phyloP scores from a whole-genome alignment of 2,113 vertebrate genomes.

The Microcebus murinus region DNA sequence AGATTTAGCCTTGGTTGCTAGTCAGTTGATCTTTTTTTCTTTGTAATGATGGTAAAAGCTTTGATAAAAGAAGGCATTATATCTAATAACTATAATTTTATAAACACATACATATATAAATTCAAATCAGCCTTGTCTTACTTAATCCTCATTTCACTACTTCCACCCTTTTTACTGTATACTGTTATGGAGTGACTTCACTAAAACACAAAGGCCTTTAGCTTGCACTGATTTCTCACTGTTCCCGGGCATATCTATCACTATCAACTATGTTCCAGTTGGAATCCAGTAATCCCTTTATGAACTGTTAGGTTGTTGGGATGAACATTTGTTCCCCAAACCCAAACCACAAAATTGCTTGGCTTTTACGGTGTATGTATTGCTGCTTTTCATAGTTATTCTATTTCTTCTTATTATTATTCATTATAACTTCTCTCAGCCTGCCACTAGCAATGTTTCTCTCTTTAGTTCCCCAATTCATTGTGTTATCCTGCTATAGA shows the following conservation, averaged over 20 bases:
- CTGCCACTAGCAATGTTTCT: neutral
- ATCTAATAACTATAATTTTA: neutral
- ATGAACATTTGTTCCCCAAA: neutral
- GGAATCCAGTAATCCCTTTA: neutral
- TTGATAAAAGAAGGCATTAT: neutral
- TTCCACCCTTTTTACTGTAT: neutral
- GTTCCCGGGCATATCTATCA: neutral
- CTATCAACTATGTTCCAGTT: neutral
- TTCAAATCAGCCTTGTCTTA: neutral
- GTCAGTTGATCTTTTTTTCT: neutral
- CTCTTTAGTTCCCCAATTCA: neutral
- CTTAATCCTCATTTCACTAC: neutral
- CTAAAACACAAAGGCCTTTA: neutral
- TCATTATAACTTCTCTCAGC: neutral
- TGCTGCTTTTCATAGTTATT: neutral
- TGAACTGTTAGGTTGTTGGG: neutral
- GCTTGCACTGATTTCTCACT: neutral
- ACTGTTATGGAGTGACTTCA: neutral
- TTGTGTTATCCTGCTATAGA: neutral
- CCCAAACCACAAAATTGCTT: neutral
- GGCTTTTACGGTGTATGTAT: neutral
- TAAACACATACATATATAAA: neutral
- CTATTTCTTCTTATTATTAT: neutral
- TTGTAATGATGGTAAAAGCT: neutral
- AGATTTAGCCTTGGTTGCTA: neutral